These are phyloP conservation scores for Pipistrellus kuhlii DNA, from an alignment of 2,797 vertebrate species.

Conservation along the genomic window DNA sequence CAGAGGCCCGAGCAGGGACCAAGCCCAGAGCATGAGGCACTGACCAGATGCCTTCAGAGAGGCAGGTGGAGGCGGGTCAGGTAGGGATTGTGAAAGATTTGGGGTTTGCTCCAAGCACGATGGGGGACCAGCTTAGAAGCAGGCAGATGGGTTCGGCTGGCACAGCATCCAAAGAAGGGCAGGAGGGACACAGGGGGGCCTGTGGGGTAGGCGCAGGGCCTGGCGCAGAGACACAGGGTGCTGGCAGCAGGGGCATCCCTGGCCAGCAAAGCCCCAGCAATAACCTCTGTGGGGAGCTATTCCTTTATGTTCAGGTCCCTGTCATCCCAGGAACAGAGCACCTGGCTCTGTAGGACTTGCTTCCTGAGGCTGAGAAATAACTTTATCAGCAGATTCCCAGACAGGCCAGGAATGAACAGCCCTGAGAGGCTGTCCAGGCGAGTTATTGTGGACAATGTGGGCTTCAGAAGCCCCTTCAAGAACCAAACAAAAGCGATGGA, in stretches of 20 bases:
- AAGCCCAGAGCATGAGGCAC: rapidly evolving
- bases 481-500: not conserved
- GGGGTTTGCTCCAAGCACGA: not conserved
- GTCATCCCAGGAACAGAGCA: not conserved
- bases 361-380: slow-evolving; percentile 5
- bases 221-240: not conserved
- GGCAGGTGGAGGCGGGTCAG: not conserved
- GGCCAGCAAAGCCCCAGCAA: not conserved
- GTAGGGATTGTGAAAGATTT: not conserved
- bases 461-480: not conserved
- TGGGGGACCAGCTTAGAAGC: not conserved
- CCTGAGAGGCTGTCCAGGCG: not conserved
- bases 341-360: not conserved
- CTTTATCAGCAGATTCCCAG: not conserved
- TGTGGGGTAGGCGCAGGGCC: not conserved
- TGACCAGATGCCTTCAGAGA: not conserved
- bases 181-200: not conserved
- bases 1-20: not conserved
- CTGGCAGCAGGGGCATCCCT: not conserved
- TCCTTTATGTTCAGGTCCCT: not conserved
- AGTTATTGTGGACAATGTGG: not conserved
- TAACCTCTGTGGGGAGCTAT: not conserved
- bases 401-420: not conserved
- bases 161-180: not conserved
- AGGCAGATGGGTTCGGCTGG: not conserved